phyloP scores from a whole-genome alignment of 1,140 invertebrate genomes.

The Drosophila prosaltans region DNA sequence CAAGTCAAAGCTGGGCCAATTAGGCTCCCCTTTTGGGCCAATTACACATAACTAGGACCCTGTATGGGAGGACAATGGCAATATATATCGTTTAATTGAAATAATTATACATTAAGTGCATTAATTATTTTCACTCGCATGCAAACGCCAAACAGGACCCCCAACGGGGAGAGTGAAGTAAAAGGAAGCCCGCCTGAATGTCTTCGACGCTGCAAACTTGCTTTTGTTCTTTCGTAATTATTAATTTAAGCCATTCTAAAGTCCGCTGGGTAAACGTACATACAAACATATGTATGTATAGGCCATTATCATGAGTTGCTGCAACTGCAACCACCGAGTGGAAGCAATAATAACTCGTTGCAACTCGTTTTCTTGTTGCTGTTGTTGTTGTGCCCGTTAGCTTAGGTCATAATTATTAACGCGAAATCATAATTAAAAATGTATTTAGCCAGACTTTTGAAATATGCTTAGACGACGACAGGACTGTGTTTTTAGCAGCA shows the following conservation, averaged over 20 bases:
- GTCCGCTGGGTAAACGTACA: constrained; percentile 61
- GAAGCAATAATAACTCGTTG: constrained; percentile 36
- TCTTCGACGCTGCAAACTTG: constrained; percentile 52
- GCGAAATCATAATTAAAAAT: constrained; percentile 82
- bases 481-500: constrained; percentile 1
- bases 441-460: constrained; percentile 71
- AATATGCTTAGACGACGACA: constrained; percentile 54
- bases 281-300: constrained; percentile 25
- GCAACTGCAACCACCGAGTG: constrained; percentile 15
- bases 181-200: constrained; percentile 27
- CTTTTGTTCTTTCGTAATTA: constrained; percentile 65
- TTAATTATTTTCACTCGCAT: constrained; percentile 79
- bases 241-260: constrained; percentile 76
- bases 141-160: constrained; percentile 26
- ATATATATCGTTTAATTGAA: constrained; percentile 75
- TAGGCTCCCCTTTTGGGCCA: constrained; percentile 41
- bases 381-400: constrained; percentile 34
- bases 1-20: background rate
- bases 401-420: constrained; percentile 77
- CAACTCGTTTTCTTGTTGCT: constrained; percentile 59
- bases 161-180: constrained; percentile 17
- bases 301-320: constrained; percentile 49
- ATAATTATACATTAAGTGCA: constrained; percentile 82
- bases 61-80: constrained; percentile 23
- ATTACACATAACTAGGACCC: constrained; percentile 62